These are phyloP conservation scores for Ennomos erosarius DNA, from an alignment of 2,888 invertebrate species.

Conservation along the genomic window DNA sequence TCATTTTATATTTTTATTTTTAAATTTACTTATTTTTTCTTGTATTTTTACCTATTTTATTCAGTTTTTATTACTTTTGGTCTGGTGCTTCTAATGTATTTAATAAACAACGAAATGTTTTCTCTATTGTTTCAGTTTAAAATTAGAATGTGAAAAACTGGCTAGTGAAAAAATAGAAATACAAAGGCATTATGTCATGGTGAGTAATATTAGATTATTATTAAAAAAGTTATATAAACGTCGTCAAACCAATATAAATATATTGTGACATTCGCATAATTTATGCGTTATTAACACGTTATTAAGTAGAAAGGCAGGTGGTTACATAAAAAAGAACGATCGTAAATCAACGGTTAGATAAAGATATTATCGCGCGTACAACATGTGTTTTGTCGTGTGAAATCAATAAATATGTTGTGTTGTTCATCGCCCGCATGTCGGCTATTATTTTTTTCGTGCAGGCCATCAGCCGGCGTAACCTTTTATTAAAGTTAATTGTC, in stretches of 20 bases:
- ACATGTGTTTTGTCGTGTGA: constrained; percentile 63
- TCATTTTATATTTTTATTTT: too few relatives aligned
- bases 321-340: constrained; percentile 29
- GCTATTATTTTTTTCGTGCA: constrained; percentile 52
- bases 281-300: constrained; percentile 8
- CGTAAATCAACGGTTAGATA: constrained; percentile 44
- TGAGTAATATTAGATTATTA: constrained; percentile 75
- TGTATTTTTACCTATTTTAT: too few relatives aligned
- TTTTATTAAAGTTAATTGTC: constrained; percentile 54
- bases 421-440: constrained; percentile 68
- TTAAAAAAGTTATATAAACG: constrained; percentile 16
- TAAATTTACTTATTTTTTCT: too few relatives aligned
- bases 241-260: constrained; percentile 9
- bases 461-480: constrained; percentile 50
- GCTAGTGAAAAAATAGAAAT: constrained; percentile 95
- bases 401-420: constrained; percentile 66
- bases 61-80: neutral
- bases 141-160: constrained; percentile 95
- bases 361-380: constrained; percentile 60
- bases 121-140: constrained; percentile 87
- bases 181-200: constrained; percentile 96
- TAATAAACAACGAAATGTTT: constrained; percentile 14
- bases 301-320: constrained; percentile 33
- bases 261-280: constrained; percentile 17
- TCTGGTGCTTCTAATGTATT: constrained; percentile 5